Evolutionary conservation across 2,113 vertebrate species (phyloP).

Genomic region (Sula dactylatra): DNA sequence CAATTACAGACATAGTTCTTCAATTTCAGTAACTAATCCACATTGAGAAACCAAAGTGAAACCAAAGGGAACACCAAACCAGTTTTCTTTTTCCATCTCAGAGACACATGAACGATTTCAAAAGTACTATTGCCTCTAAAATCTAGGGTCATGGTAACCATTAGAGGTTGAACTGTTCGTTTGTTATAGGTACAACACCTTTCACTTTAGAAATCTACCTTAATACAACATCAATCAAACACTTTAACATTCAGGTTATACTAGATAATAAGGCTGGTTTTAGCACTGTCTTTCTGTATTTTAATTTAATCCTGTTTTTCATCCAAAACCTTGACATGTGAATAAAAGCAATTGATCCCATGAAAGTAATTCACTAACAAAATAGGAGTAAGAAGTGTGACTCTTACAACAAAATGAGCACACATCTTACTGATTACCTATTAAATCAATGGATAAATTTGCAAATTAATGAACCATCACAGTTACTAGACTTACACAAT

Average conservation of each 20-base stretch:
- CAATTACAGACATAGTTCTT: background rate
- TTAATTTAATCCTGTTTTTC: background rate
- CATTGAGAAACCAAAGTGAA: background rate
- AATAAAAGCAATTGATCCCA: background rate
- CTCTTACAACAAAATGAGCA: background rate
- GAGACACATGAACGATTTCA: background rate
- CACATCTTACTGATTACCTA: background rate
- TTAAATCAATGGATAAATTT: background rate
- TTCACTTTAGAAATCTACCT: background rate
- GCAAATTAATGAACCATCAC: background rate
- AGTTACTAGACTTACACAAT: background rate
- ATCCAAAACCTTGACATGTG: rapidly evolving
- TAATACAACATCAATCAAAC: background rate
- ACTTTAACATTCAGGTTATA: background rate
- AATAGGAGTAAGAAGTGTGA: background rate
- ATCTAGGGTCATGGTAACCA: too few relatives aligned
- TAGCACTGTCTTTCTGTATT: background rate
- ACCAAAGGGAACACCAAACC: background rate
- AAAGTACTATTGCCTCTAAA: background rate
- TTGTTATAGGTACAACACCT: background rate
- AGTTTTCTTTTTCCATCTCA: too few relatives aligned
- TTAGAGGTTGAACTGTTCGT: background rate
- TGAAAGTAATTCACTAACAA: background rate
- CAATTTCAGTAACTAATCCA: background rate
- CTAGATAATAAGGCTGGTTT: background rate